phyloP scores from a whole-genome alignment of 2,797 vertebrate species.

The Platyrinchus mystaceus region DNA sequence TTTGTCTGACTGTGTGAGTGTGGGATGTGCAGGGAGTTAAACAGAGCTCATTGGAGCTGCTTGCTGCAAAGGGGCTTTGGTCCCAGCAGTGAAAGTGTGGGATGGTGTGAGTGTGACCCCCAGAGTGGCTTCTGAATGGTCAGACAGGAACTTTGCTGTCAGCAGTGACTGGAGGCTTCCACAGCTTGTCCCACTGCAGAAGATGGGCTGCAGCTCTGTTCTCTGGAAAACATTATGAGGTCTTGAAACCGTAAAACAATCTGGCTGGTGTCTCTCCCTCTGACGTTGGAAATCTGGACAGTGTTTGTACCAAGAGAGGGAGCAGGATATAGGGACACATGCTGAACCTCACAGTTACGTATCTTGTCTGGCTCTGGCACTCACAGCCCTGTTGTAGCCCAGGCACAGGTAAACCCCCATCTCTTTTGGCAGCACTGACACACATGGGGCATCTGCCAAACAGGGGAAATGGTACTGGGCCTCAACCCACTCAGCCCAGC shows the following conservation, averaged over 20 bases:
- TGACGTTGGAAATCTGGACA: slow-evolving; percentile 56
- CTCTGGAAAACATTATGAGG: slow-evolving; percentile 56
- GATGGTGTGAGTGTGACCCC: background rate
- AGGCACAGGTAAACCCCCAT: background rate
- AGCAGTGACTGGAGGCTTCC: background rate
- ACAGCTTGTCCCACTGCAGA: background rate
- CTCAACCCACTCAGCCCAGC: background rate
- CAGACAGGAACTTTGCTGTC: background rate
- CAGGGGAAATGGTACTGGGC: background rate
- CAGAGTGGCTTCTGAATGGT: background rate
- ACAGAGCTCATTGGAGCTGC: background rate
- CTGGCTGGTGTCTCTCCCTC: slow-evolving; percentile 46
- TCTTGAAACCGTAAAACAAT: slow-evolving; percentile 30
- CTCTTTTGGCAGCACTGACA: background rate
- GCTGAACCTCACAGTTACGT: background rate
- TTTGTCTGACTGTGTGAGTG: background rate
- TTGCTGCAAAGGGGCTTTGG: background rate
- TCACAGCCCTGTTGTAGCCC: background rate
- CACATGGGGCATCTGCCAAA: background rate
- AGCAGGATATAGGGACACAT: slow-evolving; percentile 23
- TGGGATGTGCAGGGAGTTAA: background rate
- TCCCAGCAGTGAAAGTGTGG: background rate
- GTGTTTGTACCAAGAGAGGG: slow-evolving; percentile 44
- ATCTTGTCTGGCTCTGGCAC: slow-evolving; percentile 3
- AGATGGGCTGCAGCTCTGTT: slow-evolving; percentile 2